A percentile compares a stretch with the other conserved stretches of the same genome.
phyloP scores from a whole-genome alignment of 2,113 vertebrate species.

The Eudyptes chrysolophus region DNA sequence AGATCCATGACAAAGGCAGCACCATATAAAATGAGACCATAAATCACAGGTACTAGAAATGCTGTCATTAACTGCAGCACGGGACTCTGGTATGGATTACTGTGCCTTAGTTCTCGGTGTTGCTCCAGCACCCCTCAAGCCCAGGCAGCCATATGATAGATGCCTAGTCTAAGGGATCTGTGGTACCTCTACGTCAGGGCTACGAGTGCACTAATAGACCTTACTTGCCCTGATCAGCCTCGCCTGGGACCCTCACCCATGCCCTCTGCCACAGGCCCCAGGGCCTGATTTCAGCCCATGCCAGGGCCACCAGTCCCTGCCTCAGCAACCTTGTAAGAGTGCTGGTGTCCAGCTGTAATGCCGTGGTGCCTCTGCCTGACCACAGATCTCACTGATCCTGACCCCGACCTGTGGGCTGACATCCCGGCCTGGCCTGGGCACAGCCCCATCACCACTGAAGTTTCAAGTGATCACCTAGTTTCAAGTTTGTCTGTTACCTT shows the following conservation, averaged over 20 bases:
- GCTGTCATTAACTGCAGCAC: not conserved
- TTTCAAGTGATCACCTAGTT: not conserved
- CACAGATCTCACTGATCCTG: not conserved
- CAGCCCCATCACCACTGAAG: not conserved
- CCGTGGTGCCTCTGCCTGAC: not conserved
- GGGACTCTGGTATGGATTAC: not conserved
- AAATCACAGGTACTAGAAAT: not conserved
- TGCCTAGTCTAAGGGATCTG: not conserved
- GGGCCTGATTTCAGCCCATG: not conserved
- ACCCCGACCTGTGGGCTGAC: not conserved
- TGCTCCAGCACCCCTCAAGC: not conserved
- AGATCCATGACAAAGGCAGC: not conserved
- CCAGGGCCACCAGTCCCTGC: not conserved
- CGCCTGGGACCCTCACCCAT: accelerated
- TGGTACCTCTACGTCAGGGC: not conserved
- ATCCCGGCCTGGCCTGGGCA: not conserved
- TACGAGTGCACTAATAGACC: not conserved
- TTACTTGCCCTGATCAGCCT: not conserved
- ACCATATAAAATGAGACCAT: not conserved
- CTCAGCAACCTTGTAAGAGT: not conserved
- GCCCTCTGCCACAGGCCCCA: accelerated
- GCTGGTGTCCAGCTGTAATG: accelerated
- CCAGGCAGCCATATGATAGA: accelerated
- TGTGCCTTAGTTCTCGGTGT: not conserved
- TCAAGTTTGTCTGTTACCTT: not conserved